Evolutionary conservation across 2,113 vertebrate genomes (phyloP).

Genomic region (Podiceps cristatus): DNA sequence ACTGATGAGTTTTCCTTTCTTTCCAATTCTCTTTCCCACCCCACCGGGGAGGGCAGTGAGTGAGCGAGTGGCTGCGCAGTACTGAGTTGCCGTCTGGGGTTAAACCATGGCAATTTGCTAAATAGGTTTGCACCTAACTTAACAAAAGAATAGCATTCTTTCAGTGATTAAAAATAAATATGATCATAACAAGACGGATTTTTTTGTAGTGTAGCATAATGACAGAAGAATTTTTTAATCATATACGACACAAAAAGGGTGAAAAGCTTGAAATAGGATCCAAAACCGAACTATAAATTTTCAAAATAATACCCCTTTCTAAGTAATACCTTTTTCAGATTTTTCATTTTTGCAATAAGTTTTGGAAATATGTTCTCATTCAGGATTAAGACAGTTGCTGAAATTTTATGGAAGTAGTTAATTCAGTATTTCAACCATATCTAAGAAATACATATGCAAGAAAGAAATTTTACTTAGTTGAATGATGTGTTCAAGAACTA

Average conservation of each 20-base stretch:
- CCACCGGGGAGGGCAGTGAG: no score
- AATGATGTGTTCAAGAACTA: neutral
- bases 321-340: neutral
- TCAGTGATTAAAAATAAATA: neutral
- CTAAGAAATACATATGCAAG: neutral
- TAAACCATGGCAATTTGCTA: neutral
- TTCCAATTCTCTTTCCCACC: no score
- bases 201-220: neutral
- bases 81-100: no score
- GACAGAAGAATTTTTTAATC: neutral
- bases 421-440: neutral
- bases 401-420: neutral
- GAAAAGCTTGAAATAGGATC: neutral
- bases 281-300: accelerated
- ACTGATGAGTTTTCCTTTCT: no score
- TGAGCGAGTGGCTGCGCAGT: no score
- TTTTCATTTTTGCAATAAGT: neutral
- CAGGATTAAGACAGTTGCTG: neutral
- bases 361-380: neutral
- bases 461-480: neutral
- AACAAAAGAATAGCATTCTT: neutral
- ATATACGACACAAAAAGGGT: neutral
- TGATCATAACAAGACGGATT: neutral
- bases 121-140: neutral
- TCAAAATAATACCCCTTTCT: neutral